Base-by-base conservation (phyloP, 2,888 invertebrate species). In the Idaea dimidiata region DNA sequence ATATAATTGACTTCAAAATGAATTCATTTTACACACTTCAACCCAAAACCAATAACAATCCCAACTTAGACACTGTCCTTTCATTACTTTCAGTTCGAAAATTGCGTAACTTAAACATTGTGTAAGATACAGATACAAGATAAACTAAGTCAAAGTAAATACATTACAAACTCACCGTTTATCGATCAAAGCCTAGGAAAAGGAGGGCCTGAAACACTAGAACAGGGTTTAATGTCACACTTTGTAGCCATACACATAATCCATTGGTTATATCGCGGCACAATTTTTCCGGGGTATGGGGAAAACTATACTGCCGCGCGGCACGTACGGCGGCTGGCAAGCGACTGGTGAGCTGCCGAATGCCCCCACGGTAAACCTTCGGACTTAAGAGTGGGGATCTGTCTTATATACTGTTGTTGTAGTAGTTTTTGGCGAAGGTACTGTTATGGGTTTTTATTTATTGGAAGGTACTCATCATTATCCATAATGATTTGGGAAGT, bases 241-340 rank as follows among this genome's bases (percentile, higher is more conserved):
- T 87, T 83, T 80, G 78, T 79, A 82, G 88, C 87, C 89, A 88
- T 90, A 79, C 91, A 91, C 91, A 87, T 84, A 88, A 89, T 90
- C 89, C 90, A 87, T 89, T 78, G 83, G 85, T 74, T 66, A 72
- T 71, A 66, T 83, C 89, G 87, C 90, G 90, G 87, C 90, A 90
- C 89, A 86, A 89, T 89, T 91, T 91, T 91, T 89, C 90, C 87
- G 81, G 76, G 67, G 8, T 31, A 70, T 72, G 78, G 68, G 80
- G 80, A 87, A 89, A 91, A 89, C 88, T 89, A 79, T 89, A 79
- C 76, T 86, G 89, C 85, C 90, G 90, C 90, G 88, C 84, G 84
- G 79, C 87, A 84, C 86, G 74, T 69, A 78, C 84, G 85, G 82
- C 84, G 85, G 88, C 87, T 75, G 76, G 77, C 83, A 81, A 80